A percentile compares a stretch with the other conserved stretches of the same genome.
Conservation (phyloP, 2,797 vertebrate genomes). For the Thamnophis elegans region DNA sequence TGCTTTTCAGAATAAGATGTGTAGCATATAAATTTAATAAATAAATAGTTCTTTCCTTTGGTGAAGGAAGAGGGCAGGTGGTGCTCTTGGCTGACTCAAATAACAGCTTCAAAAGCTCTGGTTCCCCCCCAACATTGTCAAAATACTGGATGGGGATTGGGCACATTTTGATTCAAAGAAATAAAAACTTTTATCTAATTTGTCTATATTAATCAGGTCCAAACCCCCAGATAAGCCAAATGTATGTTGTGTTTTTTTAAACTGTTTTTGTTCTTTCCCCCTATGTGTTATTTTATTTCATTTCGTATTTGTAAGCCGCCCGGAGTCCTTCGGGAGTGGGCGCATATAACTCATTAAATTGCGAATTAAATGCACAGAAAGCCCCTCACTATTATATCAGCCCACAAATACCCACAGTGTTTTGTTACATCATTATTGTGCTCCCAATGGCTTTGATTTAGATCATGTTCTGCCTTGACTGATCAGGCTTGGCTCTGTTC, state of each 20-base stretch:
- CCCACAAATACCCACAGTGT: background rate
- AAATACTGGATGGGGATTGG: background rate
- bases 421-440: background rate
- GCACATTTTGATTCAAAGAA: background rate
- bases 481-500: background rate
- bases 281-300: too few species aligned
- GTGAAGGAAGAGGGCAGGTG: background rate
- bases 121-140: background rate
- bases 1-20: background rate
- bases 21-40: background rate
- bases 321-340: too few species aligned
- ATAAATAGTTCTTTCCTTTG: background rate
- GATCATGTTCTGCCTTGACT: background rate
- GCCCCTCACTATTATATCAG: background rate
- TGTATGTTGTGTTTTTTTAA: too few species aligned
- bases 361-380: background rate
- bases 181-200: background rate
- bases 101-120: background rate
- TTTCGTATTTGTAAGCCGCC: too few species aligned
- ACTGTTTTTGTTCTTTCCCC: too few species aligned
- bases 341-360: too few species aligned
- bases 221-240: too few species aligned
- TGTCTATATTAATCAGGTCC: background rate
- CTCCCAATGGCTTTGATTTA: background rate
- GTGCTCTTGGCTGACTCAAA: background rate